Base-by-base conservation (phyloP, 2,797 vertebrate species). In the Graptemys geographica region DNA sequence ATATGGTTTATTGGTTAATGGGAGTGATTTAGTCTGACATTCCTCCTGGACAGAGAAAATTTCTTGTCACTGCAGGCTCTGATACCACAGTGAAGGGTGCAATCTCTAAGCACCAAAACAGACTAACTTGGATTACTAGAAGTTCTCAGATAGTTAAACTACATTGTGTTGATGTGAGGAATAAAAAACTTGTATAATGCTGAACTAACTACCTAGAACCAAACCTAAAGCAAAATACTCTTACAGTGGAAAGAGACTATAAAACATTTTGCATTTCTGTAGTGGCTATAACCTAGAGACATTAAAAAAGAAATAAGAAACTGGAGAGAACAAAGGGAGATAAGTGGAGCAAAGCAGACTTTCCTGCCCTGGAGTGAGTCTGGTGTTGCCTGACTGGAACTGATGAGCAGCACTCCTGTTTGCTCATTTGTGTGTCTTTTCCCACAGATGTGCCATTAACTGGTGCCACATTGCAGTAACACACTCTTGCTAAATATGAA, bases 151-250 rank as follows among this genome's bases (percentile, higher is more conserved):
- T 2, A 44, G 8, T 80, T 87, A 93, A 49, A 33, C 0, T 0
- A 6, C 53, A 8, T 53, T 0, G 81, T 83, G 89, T 69, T 95
- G 16, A 62, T 8, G 4, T 41, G 52, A 49, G 4, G 27, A n/a
- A 72, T 37, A 18, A 87, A 78, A 25, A 21, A 78, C 49, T 10
- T 85, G 19, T 37, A 15, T 87, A 88, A 78, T 0, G 13, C 4
- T 85, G 6, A 62, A 86, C 81, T 81, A 93, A 33, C 15, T 37
- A 69, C 2, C 55, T 94, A 86, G 87, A 95, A 95, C 52, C 37
- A 94, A 44, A 16, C 5, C 6, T 49, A 41, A 2, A 91, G 47
- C 37, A 91, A 62, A 84, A 84, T 37, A 44, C 0, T 0, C 2
- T 90, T 15, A 23, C 12, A 56, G 41, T 49, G 80, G 53, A 88